A percentile compares a stretch with the other conserved stretches of the same genome.
These are phyloP conservation scores for Euschistus heros DNA, from an alignment of 1,140 invertebrate species.

Conservation along the genomic window DNA sequence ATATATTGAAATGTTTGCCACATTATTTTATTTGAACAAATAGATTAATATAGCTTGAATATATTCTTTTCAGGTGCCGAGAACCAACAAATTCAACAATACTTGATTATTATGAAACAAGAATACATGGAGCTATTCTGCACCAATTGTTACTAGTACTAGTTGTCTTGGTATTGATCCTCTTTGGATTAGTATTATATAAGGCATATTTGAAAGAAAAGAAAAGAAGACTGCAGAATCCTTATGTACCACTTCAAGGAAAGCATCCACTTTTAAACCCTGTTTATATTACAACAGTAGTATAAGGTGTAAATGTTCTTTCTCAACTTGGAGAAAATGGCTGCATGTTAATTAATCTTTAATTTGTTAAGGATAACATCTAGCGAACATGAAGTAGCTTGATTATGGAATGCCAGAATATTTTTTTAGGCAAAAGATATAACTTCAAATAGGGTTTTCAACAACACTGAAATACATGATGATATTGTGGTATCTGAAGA, in stretches of 20 bases:
- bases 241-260: not conserved
- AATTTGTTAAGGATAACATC: too few relatives aligned
- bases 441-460: too few relatives aligned
- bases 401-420: too few relatives aligned
- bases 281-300: constrained; percentile 4
- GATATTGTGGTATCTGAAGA: too few relatives aligned
- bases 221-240: not conserved
- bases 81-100: not conserved
- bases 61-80: not conserved
- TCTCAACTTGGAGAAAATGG: too few relatives aligned
- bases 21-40: too few relatives aligned
- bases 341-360: too few relatives aligned
- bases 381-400: too few relatives aligned
- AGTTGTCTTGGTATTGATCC: not conserved
- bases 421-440: too few relatives aligned
- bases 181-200: not conserved
- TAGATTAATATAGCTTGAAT: not conserved
- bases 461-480: too few relatives aligned
- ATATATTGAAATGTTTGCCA: too few relatives aligned
- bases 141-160: not conserved
- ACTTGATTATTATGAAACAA: not conserved
- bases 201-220: not conserved
- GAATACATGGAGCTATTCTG: not conserved
- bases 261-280: not conserved
- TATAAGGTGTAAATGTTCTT: not conserved